Percentiles rank a stretch among this genome's conserved stretches.
phyloP scores from a whole-genome alignment of 2,113 vertebrate species.

The Psilopogon haemacephalus region DNA sequence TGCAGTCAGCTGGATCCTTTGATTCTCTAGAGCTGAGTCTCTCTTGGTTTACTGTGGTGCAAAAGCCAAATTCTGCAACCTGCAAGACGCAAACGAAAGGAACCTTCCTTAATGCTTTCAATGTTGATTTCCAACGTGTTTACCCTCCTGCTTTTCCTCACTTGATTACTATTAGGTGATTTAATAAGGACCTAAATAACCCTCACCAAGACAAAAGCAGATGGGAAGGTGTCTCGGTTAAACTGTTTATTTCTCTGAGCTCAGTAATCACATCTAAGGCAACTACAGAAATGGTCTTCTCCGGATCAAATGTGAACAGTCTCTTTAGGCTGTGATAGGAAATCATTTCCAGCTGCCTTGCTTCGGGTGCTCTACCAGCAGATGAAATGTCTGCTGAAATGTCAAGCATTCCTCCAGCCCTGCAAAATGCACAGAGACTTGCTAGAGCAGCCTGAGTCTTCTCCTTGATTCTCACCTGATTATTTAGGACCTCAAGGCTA shows the following conservation, averaged over 20 bases:
- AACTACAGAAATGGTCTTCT: background rate
- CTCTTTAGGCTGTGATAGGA: background rate
- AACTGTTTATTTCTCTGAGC: background rate
- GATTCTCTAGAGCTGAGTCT: fast-evolving
- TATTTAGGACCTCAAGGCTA: background rate
- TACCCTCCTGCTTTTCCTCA: background rate
- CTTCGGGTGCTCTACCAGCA: background rate
- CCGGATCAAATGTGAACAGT: background rate
- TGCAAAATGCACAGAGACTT: background rate
- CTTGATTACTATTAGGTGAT: background rate
- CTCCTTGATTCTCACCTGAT: background rate
- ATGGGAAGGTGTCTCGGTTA: background rate
- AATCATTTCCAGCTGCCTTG: background rate
- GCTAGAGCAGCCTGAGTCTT: background rate
- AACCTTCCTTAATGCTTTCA: background rate
- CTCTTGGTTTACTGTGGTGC: background rate
- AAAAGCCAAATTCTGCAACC: background rate
- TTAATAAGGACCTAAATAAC: conserved; percentile 10
- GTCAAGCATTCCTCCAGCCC: background rate
- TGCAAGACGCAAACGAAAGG: background rate
- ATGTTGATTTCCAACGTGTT: background rate
- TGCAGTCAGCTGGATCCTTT: background rate
- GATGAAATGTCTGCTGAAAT: background rate
- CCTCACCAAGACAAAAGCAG: background rate
- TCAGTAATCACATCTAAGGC: background rate